Percentiles rank a stretch among this genome's conserved stretches.
phyloP scores from a whole-genome alignment of 2,888 invertebrate species.

The Stenurella melanura region DNA sequence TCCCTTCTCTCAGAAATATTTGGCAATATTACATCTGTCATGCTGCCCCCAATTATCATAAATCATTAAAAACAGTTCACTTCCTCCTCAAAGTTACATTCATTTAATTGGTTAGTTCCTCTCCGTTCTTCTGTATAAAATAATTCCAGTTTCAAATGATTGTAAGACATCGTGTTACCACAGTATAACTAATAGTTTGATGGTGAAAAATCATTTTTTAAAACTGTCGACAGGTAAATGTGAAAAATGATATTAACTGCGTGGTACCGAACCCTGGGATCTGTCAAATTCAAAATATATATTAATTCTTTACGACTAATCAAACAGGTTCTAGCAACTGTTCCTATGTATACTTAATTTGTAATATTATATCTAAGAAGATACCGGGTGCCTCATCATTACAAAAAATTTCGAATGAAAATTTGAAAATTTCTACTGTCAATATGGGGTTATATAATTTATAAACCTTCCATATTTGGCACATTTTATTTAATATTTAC shows the following conservation, averaged over 20 bases:
- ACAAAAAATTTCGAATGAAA: too few relatives aligned
- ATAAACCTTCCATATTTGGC: too few relatives aligned
- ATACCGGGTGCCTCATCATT: too few relatives aligned
- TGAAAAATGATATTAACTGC: slow-evolving; percentile 49
- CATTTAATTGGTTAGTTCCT: slow-evolving; percentile 40
- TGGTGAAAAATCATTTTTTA: slow-evolving; percentile 39
- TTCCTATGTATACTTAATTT: too few relatives aligned
- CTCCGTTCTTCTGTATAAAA: slow-evolving; percentile 15
- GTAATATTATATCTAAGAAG: not conserved
- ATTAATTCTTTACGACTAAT: slow-evolving; percentile 48
- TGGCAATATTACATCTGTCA: slow-evolving; percentile 29
- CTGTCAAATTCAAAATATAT: slow-evolving; percentile 50
- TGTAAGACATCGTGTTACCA: not conserved
- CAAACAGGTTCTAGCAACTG: slow-evolving; percentile 36
- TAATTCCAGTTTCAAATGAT: not conserved
- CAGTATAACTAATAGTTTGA: slow-evolving; percentile 5
- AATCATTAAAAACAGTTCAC: slow-evolving; percentile 49
- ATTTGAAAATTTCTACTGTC: too few relatives aligned
- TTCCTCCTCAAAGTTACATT: slow-evolving; percentile 48
- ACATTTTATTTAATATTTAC: too few relatives aligned
- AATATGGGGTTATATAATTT: too few relatives aligned
- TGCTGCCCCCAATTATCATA: slow-evolving; percentile 46
- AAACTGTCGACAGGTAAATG: slow-evolving; percentile 51
- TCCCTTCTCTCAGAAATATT: slow-evolving; percentile 21
- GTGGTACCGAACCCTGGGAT: slow-evolving; percentile 40